Conservation (phyloP, 1,140 invertebrate species). For the Bombus waltoni region DNA sequence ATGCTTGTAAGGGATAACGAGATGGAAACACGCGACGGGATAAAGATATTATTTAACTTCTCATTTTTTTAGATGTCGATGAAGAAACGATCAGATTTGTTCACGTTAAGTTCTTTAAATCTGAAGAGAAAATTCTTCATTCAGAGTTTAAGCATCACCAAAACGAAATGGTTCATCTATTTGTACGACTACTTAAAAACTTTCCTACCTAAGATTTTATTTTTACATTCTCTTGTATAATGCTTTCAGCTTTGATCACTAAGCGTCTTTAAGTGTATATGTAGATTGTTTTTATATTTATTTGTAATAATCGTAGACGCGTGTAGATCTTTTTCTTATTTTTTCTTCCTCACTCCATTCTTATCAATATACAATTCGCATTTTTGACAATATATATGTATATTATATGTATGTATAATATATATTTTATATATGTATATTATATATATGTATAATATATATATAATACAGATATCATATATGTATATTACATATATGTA, state of each 20-base stretch:
- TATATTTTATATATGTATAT: neutral
- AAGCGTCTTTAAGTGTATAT: conserved; percentile 19
- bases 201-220: conserved; percentile 14
- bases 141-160: neutral
- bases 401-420: neutral
- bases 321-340: conserved; percentile 1
- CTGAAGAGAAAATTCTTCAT: neutral
- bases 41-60: neutral
- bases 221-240: conserved; percentile 8
- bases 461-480: too few species aligned
- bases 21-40: neutral
- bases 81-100: neutral
- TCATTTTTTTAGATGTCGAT: neutral
- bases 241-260: conserved; percentile 18
- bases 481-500: neutral
- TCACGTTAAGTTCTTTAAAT: neutral
- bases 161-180: neutral
- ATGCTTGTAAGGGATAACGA: neutral
- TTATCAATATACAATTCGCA: neutral
- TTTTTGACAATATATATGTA: neutral
- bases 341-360: neutral
- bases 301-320: neutral
- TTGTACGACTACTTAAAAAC: neutral
- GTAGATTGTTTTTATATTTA: conserved; percentile 43
- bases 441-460: conserved; percentile 4